A percentile compares a stretch with the other conserved stretches of the same genome.
Evolutionary conservation across 1,140 invertebrate species (phyloP).

Genomic region (Eulimnadia texana): DNA sequence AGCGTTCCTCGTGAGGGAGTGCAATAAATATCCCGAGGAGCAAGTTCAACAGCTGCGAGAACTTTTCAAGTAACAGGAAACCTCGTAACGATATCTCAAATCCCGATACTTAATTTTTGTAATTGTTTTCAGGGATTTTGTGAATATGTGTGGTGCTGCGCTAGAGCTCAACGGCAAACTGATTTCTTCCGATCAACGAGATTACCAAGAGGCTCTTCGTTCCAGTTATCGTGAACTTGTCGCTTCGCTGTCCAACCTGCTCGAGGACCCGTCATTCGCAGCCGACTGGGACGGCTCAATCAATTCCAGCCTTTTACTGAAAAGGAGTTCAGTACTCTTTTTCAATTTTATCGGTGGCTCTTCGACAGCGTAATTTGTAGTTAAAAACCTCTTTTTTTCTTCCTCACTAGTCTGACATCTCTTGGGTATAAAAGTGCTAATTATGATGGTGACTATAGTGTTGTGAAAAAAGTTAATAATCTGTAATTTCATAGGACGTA

Average conservation of each 20-base stretch:
- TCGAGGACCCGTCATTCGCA: slow-evolving; percentile 20
- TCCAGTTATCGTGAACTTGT: slow-evolving; percentile 74
- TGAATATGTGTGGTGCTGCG: slow-evolving; percentile 69
- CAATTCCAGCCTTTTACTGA: slow-evolving; percentile 2
- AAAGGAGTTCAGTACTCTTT: slow-evolving; percentile 10
- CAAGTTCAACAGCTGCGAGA: slow-evolving; percentile 70
- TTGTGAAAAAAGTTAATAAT: too few relatives aligned
- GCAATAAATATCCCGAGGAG: slow-evolving; percentile 54
- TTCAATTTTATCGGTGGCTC: slow-evolving; percentile 11
- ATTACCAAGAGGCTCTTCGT: slow-evolving; percentile 74
- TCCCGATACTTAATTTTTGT: slow-evolving; percentile 24
- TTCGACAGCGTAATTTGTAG: slow-evolving; percentile 3
- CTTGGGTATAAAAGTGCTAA: not conserved
- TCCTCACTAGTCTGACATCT: not conserved
- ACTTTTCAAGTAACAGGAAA: slow-evolving; percentile 60
- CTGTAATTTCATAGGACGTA: too few relatives aligned
- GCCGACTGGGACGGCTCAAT: slow-evolving; percentile 14
- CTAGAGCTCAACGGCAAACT: slow-evolving; percentile 72
- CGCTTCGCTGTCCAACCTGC: slow-evolving; percentile 43
- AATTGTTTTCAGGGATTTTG: slow-evolving; percentile 36
- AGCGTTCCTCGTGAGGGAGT: slow-evolving; percentile 62
- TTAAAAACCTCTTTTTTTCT: not conserved
- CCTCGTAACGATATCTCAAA: not conserved
- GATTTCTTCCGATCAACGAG: slow-evolving; percentile 66
- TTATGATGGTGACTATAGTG: too few relatives aligned